These are phyloP conservation scores for Osmoderma eremita DNA, from an alignment of 2,888 invertebrate species.

Conservation along the genomic window DNA sequence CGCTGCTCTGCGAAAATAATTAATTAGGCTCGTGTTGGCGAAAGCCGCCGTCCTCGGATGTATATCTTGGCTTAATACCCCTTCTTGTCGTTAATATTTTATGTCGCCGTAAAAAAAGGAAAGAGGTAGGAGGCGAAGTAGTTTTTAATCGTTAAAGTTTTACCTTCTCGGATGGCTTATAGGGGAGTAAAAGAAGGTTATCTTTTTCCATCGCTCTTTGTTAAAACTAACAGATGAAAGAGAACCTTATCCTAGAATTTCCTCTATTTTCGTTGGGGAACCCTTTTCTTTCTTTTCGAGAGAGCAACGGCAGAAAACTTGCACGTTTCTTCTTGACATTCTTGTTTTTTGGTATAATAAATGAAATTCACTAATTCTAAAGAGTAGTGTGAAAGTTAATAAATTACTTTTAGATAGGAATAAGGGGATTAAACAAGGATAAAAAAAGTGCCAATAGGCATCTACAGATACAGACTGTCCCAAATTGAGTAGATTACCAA, in stretches of 20 bases:
- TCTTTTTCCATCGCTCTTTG: conserved; percentile 26
- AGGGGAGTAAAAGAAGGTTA: conserved; percentile 8
- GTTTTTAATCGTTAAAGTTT: conserved; percentile 35
- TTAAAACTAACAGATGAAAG: conserved; percentile 27
- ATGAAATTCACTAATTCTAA: conserved; percentile 4
- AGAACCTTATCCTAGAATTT: conserved; percentile 1
- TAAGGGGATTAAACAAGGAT: too few relatives aligned
- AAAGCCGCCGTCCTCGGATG: conserved; percentile 29
- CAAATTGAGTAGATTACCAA: too few relatives aligned
- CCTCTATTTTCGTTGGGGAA: not conserved
- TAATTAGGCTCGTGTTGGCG: conserved; percentile 31
- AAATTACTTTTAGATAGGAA: conserved; percentile 12
- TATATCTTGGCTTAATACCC: conserved; percentile 33
- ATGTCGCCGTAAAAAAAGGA: conserved; percentile 31
- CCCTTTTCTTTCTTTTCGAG: not conserved
- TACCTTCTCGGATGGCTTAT: conserved; percentile 1
- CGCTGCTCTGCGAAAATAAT: conserved; percentile 27
- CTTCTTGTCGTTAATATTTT: conserved; percentile 36
- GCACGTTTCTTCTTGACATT: conserved; percentile 1
- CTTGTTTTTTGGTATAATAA: conserved; percentile 1
- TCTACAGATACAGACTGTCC: too few relatives aligned
- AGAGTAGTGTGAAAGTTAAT: not conserved
- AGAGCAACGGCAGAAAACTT: conserved; percentile 1
- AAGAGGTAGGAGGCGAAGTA: conserved; percentile 17
- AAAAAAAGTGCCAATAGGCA: too few relatives aligned